Base-by-base conservation (phyloP, 2,888 invertebrate species). In the Eristalis pertinax region DNA sequence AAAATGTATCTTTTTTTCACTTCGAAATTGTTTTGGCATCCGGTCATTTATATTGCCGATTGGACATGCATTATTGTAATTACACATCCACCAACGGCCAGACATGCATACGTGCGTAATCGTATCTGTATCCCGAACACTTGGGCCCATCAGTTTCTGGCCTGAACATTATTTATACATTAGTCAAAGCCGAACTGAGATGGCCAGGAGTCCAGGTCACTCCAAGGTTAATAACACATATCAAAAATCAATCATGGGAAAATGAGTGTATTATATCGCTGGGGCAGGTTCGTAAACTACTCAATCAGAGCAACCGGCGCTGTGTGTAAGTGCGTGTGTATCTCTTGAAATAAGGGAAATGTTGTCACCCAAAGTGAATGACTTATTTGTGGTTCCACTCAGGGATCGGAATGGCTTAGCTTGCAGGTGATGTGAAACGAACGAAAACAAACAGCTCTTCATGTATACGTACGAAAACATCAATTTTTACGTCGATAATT, bases 191-290 rank as follows among this genome's bases (percentile, higher is more conserved):
- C 13, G 35, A 11, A 35, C 32, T n/a, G 35, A 24, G 29, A 19
- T 7, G 15, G 7, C 22, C 13, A 29, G 22, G 74, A 29, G 38
- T 29, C 29, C 68, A 26, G 83, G 79, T 65, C 79, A 74, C 63
- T 74, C 58, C 64, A 84, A 84, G 77, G 79, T 74, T 84, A 74
- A 79, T 84, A 69, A 79, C 69, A 74, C 79, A 67, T 64, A 84
- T 84, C 78, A 84, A 79, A 84, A 84, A 84, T 84, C 84, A 84
- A 84, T 79, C 79, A 84, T 69, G 69, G 60, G 43, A 60, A 78
- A 83, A 79, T 69, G 64, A 60, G 69, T 79, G n/a, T 74, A 58
- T 78, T 69, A 64, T 50, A 73, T 63, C 43, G 15, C 43, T 68
- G 50, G 35, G 35, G 74, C 56, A 43, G 32, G 24, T 56, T 62